Evolutionary conservation across 2,113 vertebrate genomes (phyloP).

Genomic region (Echinops telfairi): DNA sequence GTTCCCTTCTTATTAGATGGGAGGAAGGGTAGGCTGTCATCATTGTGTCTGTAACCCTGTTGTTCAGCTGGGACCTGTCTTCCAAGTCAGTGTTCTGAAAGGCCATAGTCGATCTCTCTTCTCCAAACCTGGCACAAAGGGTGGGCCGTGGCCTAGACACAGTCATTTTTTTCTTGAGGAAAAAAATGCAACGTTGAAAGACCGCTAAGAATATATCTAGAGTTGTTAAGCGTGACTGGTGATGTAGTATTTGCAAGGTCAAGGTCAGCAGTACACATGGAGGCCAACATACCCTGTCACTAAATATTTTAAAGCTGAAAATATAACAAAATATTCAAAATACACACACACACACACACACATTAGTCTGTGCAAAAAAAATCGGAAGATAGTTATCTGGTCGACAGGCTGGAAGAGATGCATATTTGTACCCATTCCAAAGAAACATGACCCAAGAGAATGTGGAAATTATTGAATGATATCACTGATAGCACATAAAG

Average conservation of each 20-base stretch:
- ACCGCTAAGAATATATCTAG: not conserved
- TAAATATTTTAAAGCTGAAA: not conserved
- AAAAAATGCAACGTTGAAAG: not conserved
- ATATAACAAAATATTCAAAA: not conserved
- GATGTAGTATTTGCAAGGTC: not conserved
- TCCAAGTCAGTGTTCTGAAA: rapidly evolving
- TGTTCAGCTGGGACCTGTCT: not conserved
- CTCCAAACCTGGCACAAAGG: not conserved
- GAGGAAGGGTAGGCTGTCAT: not conserved
- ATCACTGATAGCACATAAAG: too few species aligned
- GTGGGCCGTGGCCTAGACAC: not conserved
- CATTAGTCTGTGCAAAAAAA: too few species aligned
- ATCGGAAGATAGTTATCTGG: too few species aligned
- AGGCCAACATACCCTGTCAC: not conserved
- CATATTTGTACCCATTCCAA: too few species aligned
- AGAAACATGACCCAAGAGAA: too few species aligned
- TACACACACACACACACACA: too few species aligned
- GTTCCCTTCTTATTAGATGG: not conserved
- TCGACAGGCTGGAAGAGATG: too few species aligned
- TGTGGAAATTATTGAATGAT: too few species aligned
- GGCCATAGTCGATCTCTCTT: not conserved
- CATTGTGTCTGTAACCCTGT: not conserved
- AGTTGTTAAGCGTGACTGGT: not conserved
- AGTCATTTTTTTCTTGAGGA: not conserved
- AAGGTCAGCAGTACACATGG: not conserved